Base-by-base conservation (phyloP, 2,888 invertebrate species). In the Drosophila setosimentum region DNA sequence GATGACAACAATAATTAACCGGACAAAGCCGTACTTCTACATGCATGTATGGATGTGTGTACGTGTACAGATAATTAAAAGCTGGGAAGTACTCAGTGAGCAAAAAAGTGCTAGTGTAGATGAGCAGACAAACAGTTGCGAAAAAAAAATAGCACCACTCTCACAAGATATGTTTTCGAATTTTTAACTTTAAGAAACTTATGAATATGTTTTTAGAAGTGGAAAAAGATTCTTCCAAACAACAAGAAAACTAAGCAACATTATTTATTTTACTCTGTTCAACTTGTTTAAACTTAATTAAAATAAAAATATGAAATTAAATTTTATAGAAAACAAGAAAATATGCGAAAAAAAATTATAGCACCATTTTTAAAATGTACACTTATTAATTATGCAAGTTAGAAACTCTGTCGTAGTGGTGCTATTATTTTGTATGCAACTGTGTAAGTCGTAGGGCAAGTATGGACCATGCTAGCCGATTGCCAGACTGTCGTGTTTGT, bases 21-120 rank as follows among this genome's bases (percentile, higher is more conserved):
- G 32, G 55, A 61, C 24, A 51, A 18, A 13, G 45, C 11, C 10
- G 33, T 61, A 54, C 27, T 42, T 33, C 13, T 33, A 13, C 33
- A 5, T 35, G 33, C 40, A 29, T 37, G 37, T 27, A n/a, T 40
- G n/a, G n/a, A 29, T 42, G 21, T 16, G 1, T 57, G 16, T 16
- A 37, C n/a, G 27, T 37, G 29, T 18, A 8, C 21, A 53, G 16
- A 5, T 35, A 57, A 45, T 42, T 30, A 64, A 59, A 35, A 37
- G 32, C 58, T 69, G 79, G 65, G 69, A 65, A 74, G 74, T 76
- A 65, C 63, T 58, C 35, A 63, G 27, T 53, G 7, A 29, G 18
- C 48, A n/a, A 24, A 8, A 45, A 16, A 16, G 16, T 24, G 21
- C 13, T 7, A 24, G 21, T 24, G 45, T 45, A 24, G 3, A 21